These are phyloP conservation scores for Oceanodroma tethys DNA, from an alignment of 2,113 vertebrate species.

Conservation along the genomic window DNA sequence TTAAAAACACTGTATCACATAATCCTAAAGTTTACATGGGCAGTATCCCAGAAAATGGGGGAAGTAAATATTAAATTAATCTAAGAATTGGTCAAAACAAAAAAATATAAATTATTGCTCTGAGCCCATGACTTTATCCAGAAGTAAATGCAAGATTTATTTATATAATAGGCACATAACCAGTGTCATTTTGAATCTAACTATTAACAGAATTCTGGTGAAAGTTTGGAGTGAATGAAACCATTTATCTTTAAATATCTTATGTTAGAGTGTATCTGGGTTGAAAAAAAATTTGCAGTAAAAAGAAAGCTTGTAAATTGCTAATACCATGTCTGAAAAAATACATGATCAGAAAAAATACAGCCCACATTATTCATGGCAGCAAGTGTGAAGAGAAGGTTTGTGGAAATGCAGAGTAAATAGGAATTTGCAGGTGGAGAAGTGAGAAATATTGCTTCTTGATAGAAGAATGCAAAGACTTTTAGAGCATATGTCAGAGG, in stretches of 20 bases:
- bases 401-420: neutral
- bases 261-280: neutral
- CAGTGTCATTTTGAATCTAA: neutral
- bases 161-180: neutral
- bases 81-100: neutral
- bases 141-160: neutral
- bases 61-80: neutral
- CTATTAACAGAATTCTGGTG: neutral
- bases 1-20: neutral
- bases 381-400: neutral
- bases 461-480: neutral
- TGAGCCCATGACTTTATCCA: neutral
- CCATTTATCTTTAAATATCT: neutral
- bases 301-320: neutral
- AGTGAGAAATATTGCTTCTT: neutral
- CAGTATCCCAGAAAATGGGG: neutral
- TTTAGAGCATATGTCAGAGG: neutral
- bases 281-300: neutral
- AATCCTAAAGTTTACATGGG: neutral
- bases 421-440: neutral
- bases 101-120: neutral
- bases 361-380: rapidly evolving
- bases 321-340: neutral
- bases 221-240: neutral
- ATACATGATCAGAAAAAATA: neutral